These are phyloP conservation scores for Diadromus collaris DNA, from an alignment of 2,888 invertebrate genomes.

Conservation along the genomic window DNA sequence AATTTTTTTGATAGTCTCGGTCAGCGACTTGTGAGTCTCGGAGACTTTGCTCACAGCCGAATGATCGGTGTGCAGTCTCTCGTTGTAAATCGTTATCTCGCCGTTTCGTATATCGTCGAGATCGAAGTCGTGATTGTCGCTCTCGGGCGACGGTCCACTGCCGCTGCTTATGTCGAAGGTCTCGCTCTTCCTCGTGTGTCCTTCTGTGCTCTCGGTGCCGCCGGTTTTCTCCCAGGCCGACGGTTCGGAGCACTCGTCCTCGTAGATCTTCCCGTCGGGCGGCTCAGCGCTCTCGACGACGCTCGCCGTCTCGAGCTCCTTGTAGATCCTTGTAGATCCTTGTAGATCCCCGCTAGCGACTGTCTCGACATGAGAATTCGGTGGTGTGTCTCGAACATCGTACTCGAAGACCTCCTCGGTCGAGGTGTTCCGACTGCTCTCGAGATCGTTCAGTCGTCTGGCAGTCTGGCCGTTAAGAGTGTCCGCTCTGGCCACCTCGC, in stretches of 20 bases:
- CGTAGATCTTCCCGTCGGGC: slow-evolving; percentile 61
- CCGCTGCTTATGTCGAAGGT: slow-evolving; percentile 78
- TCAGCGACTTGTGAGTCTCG: slow-evolving; percentile 74
- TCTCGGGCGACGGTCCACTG: slow-evolving; percentile 74
- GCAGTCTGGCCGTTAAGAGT: slow-evolving; percentile 46
- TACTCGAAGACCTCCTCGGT: slow-evolving; percentile 74
- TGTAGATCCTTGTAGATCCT: slow-evolving; percentile 68
- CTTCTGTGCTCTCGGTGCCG: slow-evolving; percentile 74
- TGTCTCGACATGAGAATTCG: slow-evolving; percentile 77
- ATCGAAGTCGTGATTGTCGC: slow-evolving; percentile 75
- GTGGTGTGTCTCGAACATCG: slow-evolving; percentile 76
- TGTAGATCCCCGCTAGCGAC: slow-evolving; percentile 70
- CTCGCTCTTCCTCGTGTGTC: slow-evolving; percentile 76
- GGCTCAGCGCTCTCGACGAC: slow-evolving; percentile 53
- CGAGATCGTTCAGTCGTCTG: slow-evolving; percentile 47
- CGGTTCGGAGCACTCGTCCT: slow-evolving; percentile 75
- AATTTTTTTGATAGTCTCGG: slow-evolving; percentile 76
- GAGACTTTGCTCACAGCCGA: slow-evolving; percentile 68
- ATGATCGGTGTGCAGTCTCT: slow-evolving; percentile 61
- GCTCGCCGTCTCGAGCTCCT: slow-evolving; percentile 64
- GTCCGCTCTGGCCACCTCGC: slow-evolving; percentile 69
- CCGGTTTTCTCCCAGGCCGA: slow-evolving; percentile 76
- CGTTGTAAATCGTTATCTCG: slow-evolving; percentile 62
- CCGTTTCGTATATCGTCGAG: slow-evolving; percentile 70
- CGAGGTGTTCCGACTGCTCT: slow-evolving; percentile 69